phyloP scores from a whole-genome alignment of 2,888 invertebrate species.

The Drosophila birchii region DNA sequence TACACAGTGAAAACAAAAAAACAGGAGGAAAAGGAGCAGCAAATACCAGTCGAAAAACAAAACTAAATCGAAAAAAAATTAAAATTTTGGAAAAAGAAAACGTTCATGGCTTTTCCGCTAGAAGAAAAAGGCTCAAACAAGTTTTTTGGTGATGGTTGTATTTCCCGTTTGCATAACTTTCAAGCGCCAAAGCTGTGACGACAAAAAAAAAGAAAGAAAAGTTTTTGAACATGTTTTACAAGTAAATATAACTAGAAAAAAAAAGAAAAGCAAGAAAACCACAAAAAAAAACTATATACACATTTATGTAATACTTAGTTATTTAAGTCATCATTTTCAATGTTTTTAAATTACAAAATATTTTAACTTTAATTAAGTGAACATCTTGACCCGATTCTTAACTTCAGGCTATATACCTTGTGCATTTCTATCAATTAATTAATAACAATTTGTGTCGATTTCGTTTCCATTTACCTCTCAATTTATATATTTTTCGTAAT shows the following conservation, averaged over 20 bases:
- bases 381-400: conserved; percentile 34
- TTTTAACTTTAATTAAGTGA: conserved; percentile 30
- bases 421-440: conserved; percentile 41
- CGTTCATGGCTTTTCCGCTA: conserved; percentile 51
- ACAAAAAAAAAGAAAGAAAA: conserved; percentile 38
- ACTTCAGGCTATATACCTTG: conserved; percentile 25
- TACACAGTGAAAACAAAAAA: conserved; percentile 30
- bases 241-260: conserved; percentile 29
- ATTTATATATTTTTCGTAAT: conserved; percentile 7
- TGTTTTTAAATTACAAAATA: conserved; percentile 46
- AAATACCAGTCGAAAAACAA: conserved; percentile 13
- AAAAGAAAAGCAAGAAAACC: conserved; percentile 2
- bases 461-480: conserved; percentile 18
- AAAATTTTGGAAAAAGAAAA: conserved; percentile 18
- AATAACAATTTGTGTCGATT: conserved; percentile 14
- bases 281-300: conserved; percentile 15
- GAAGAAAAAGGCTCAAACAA: conserved; percentile 37
- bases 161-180: conserved; percentile 42
- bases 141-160: conserved; percentile 56
- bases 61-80: conserved; percentile 21
- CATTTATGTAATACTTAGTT: conserved; percentile 21
- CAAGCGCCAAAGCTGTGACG: conserved; percentile 50
- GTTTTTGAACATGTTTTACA: conserved; percentile 46
- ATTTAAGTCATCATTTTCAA: conserved; percentile 52
- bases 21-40: neutral